Conservation (phyloP, 2,113 vertebrate genomes). For the Apodemus speciosus region DNA sequence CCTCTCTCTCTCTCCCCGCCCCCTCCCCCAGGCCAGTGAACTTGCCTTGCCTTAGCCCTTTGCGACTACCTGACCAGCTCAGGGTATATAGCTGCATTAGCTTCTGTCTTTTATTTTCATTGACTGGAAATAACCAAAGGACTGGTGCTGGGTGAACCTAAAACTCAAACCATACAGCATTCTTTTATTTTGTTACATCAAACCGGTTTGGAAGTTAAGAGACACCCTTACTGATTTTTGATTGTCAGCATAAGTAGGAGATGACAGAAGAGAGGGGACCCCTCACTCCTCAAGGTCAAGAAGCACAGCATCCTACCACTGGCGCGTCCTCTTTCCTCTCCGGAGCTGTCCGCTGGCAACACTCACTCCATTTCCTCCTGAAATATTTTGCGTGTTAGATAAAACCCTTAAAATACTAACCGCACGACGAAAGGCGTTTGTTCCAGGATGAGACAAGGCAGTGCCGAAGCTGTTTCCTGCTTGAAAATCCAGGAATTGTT, state of each 20-base stretch:
- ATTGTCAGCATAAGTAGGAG: neutral
- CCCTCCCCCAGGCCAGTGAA: too few relatives aligned
- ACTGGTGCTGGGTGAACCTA: neutral
- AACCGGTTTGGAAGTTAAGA: slow-evolving; percentile 7
- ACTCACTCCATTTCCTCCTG: neutral
- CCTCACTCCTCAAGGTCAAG: neutral
- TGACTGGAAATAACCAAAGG: neutral
- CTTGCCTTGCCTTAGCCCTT: neutral
- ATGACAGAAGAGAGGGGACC: neutral
- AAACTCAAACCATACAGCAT: neutral
- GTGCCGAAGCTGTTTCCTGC: neutral
- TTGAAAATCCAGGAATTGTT: slow-evolving; percentile 53
- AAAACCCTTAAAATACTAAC: slow-evolving; percentile 51
- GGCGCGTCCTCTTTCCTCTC: neutral
- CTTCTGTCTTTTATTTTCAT: neutral
- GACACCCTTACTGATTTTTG: slow-evolving; percentile 5
- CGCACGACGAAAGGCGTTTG: slow-evolving; percentile 7
- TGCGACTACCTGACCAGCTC: neutral
- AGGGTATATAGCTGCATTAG: neutral
- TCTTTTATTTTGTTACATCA: slow-evolving; percentile 28
- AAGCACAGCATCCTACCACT: neutral
- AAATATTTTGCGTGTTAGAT: slow-evolving; percentile 46
- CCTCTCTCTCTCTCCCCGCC: too few relatives aligned
- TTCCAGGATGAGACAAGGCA: slow-evolving; percentile 15
- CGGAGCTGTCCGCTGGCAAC: neutral